These are phyloP conservation scores for Hydrozoanthus gracilis DNA, from an alignment of 92 coral and sea anemone species.

Conservation along the genomic window DNA sequence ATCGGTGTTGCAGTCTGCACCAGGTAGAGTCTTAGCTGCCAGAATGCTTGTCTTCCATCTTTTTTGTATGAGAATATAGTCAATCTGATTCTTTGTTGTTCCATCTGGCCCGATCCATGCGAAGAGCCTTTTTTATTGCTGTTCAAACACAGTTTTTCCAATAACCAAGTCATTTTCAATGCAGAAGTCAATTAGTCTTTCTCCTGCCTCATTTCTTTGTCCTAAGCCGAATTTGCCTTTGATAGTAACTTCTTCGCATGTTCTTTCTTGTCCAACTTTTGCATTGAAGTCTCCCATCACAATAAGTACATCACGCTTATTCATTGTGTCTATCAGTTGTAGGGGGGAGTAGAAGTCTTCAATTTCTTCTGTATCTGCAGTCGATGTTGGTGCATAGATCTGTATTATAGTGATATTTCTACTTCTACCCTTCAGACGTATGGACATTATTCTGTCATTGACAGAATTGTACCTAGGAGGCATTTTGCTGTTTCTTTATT, in stretches of 20 bases:
- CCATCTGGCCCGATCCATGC: neutral
- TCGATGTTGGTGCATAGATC: neutral
- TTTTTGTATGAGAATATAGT: too few relatives aligned
- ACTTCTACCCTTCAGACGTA: neutral
- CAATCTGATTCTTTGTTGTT: too few relatives aligned
- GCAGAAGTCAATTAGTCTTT: neutral
- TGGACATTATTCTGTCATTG: neutral
- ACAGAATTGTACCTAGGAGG: neutral
- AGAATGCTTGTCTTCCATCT: neutral
- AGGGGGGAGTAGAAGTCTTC: neutral
- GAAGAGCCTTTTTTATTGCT: neutral
- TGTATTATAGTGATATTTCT: neutral
- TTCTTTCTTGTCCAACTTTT: neutral
- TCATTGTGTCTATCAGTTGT: neutral
- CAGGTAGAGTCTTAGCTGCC: neutral
- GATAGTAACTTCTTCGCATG: neutral
- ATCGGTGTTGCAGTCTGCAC: neutral
- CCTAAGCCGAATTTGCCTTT: constrained; percentile 16
- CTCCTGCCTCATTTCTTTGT: constrained; percentile 28
- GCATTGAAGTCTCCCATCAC: neutral
- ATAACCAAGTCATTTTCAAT: neutral
- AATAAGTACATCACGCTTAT: neutral
- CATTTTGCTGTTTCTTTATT: neutral
- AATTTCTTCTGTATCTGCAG: neutral
- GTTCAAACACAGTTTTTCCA: neutral